Conservation (phyloP, 2,888 invertebrate species). For the Melieria omissa region DNA sequence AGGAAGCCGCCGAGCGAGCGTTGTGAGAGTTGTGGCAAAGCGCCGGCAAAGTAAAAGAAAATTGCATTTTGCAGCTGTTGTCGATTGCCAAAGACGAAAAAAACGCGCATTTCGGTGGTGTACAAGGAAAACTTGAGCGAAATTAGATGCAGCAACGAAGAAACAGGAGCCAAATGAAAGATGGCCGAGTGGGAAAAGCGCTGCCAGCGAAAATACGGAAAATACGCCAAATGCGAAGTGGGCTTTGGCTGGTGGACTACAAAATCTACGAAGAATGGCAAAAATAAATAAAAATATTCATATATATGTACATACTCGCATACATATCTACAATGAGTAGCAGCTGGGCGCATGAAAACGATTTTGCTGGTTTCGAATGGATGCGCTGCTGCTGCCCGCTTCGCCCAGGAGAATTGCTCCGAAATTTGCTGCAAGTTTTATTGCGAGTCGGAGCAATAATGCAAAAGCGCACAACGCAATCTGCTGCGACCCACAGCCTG, state of each 20-base stretch:
- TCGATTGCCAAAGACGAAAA: constrained; percentile 49
- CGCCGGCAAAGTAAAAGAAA: constrained; percentile 41
- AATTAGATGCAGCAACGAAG: constrained; percentile 12
- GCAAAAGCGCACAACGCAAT: too few species aligned
- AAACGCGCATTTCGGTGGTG: neutral
- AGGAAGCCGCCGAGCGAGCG: neutral
- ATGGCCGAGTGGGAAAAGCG: neutral
- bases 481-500: too few species aligned
- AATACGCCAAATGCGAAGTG: neutral
- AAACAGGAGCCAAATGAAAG: neutral
- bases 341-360: too few species aligned
- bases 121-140: constrained; percentile 6
- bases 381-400: too few species aligned
- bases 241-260: neutral
- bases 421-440: too few species aligned
- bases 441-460: too few species aligned
- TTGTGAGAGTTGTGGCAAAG: neutral
- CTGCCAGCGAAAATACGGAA: neutral
- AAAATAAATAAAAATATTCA: neutral
- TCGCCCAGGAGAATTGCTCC: too few species aligned
- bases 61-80: constrained; percentile 58
- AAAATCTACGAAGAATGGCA: neutral
- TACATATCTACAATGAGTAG: neutral
- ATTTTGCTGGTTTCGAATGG: too few species aligned
- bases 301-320: neutral